Percentiles rank a stretch among this genome's conserved stretches.
Conservation (phyloP, 2,888 invertebrate genomes). For the Brenthis ino region DNA sequence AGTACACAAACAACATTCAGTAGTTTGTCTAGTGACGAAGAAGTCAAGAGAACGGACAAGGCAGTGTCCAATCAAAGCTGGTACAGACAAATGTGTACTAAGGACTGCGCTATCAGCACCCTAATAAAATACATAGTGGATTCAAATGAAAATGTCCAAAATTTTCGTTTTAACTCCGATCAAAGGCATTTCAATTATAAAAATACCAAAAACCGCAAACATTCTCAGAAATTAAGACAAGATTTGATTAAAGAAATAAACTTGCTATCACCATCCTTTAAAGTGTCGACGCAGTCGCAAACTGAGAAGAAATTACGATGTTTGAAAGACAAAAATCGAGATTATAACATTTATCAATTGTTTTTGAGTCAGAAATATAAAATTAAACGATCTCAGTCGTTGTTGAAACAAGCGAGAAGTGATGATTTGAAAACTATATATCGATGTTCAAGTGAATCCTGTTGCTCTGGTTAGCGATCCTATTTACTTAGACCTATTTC, state of each 20-base stretch:
- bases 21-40: conserved; percentile 28
- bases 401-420: conserved; percentile 47
- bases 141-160: conserved; percentile 36
- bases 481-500: not conserved
- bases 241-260: conserved; percentile 51
- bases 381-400: conserved; percentile 48
- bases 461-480: conserved; percentile 39
- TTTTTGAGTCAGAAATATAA: conserved; percentile 47
- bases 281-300: conserved; percentile 55
- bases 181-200: conserved; percentile 17
- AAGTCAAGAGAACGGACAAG: conserved; percentile 41
- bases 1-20: conserved; percentile 36
- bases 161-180: conserved; percentile 35
- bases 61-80: conserved; percentile 51
- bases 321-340: conserved; percentile 44
- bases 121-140: conserved; percentile 48
- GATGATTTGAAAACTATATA: conserved; percentile 67
- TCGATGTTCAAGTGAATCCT: conserved; percentile 61
- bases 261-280: conserved; percentile 46
- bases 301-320: conserved; percentile 47
- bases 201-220: conserved; percentile 24
- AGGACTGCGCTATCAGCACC: conserved; percentile 51
- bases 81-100: conserved; percentile 42
- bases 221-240: conserved; percentile 39
- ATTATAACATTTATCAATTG: conserved; percentile 55